Conservation (phyloP, 2,113 vertebrate species). For the Leuciscus idus region DNA sequence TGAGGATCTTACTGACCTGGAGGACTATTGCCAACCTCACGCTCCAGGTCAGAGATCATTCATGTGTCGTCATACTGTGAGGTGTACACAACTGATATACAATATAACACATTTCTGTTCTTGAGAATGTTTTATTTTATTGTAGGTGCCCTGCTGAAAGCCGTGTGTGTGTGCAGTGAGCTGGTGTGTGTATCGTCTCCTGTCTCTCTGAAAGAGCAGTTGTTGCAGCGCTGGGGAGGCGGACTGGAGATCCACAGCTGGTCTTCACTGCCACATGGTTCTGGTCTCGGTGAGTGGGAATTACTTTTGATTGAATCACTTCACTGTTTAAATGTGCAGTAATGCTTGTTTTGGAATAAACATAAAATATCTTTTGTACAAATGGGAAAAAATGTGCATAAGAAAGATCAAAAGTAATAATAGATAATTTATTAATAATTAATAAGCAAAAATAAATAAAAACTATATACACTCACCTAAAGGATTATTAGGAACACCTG, state of each 20-base stretch:
- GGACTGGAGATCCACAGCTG: conserved; percentile 93
- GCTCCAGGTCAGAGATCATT: conserved; percentile 80
- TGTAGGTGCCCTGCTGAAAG: conserved; percentile 93
- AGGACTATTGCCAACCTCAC: conserved; percentile 89
- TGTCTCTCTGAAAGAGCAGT: conserved; percentile 79
- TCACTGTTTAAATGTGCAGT: background rate
- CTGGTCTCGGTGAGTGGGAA: conserved; percentile 84
- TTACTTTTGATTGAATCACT: background rate
- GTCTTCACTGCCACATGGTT: conserved; percentile 91
- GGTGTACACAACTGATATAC: background rate
- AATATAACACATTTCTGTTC: background rate
- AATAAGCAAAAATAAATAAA: no score
- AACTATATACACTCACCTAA: no score
- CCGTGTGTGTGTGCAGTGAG: conserved; percentile 86
- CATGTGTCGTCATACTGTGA: background rate
- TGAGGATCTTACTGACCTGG: conserved; percentile 78
- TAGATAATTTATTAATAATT: no score
- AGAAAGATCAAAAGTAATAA: background rate
- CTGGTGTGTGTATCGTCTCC: conserved; percentile 78
- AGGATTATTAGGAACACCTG: no score
- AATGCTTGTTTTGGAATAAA: background rate
- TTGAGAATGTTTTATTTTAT: background rate
- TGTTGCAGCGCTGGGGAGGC: conserved; percentile 79
- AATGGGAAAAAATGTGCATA: background rate
- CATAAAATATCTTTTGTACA: background rate